Evolutionary conservation across 2,797 vertebrate genomes (phyloP).

Genomic region (Sebastes iracundus): DNA sequence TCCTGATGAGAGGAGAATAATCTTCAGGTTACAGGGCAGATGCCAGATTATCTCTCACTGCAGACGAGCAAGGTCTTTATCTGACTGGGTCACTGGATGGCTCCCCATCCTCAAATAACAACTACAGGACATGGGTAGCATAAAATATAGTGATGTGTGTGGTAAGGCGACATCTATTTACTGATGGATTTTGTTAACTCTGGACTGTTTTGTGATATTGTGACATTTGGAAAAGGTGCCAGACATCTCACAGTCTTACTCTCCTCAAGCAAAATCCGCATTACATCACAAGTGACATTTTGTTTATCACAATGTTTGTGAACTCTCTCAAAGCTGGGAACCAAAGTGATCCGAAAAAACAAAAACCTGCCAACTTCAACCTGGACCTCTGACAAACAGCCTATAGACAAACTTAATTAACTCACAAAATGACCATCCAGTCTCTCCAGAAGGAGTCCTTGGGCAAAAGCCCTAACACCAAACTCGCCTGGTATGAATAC

Average conservation of each 20-base stretch:
- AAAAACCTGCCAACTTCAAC: constrained; percentile 11
- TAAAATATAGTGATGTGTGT: not conserved
- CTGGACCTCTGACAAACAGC: constrained; percentile 49
- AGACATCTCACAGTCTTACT: not conserved
- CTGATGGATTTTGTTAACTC: not conserved
- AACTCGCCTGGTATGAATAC: constrained; percentile 30
- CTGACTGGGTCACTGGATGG: constrained; percentile 19
- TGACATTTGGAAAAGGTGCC: constrained; percentile 44
- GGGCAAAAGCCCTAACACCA: not conserved
- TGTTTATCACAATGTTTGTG: constrained; percentile 33
- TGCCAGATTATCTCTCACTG: constrained; percentile 64
- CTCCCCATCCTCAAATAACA: constrained; percentile 6
- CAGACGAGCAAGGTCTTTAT: constrained; percentile 51
- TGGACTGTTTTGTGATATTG: not conserved
- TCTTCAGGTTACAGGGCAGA: constrained; percentile 76
- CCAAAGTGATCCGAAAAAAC: constrained; percentile 10
- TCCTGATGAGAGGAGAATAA: constrained; percentile 74
- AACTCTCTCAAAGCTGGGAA: not conserved
- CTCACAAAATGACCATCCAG: constrained; percentile 29
- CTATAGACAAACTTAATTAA: constrained; percentile 57
- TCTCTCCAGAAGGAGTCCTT: constrained; percentile 18
- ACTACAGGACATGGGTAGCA: not conserved
- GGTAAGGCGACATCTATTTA: not conserved
- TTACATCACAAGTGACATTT: constrained; percentile 48
- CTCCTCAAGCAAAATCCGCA: not conserved